phyloP scores from a whole-genome alignment of 2,113 vertebrate species.

The Gopherus flavomarginatus region DNA sequence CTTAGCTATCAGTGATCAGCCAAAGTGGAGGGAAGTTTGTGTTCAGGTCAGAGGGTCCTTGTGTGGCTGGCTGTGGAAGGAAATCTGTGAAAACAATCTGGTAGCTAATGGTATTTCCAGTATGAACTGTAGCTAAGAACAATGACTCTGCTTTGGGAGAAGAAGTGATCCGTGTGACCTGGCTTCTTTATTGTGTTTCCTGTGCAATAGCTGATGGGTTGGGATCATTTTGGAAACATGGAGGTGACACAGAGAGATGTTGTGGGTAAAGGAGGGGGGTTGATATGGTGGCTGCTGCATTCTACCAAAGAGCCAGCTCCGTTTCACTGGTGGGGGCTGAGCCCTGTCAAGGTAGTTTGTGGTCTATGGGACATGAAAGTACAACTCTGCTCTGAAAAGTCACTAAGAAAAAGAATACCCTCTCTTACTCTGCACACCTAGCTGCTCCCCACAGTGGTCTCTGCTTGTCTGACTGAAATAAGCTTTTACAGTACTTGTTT shows the following conservation, averaged over 20 bases:
- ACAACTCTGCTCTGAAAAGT: background rate
- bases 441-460: background rate
- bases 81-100: background rate
- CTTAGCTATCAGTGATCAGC: background rate
- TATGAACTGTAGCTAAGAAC: background rate
- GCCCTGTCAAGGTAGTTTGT: background rate
- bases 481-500: background rate
- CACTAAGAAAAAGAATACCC: background rate
- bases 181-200: background rate
- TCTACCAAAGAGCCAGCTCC: background rate
- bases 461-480: background rate
- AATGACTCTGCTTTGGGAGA: background rate
- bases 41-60: background rate
- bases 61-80: background rate
- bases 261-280: background rate
- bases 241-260: background rate
- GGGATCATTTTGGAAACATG: background rate
- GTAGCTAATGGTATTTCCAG: background rate
- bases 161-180: background rate
- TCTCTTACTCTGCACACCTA: background rate
- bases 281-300: background rate
- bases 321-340: background rate
- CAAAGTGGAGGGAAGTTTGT: background rate
- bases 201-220: background rate
- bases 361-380: background rate